Conservation (phyloP, 2,888 invertebrate species). For the Pseudeuparius sepicola region DNA sequence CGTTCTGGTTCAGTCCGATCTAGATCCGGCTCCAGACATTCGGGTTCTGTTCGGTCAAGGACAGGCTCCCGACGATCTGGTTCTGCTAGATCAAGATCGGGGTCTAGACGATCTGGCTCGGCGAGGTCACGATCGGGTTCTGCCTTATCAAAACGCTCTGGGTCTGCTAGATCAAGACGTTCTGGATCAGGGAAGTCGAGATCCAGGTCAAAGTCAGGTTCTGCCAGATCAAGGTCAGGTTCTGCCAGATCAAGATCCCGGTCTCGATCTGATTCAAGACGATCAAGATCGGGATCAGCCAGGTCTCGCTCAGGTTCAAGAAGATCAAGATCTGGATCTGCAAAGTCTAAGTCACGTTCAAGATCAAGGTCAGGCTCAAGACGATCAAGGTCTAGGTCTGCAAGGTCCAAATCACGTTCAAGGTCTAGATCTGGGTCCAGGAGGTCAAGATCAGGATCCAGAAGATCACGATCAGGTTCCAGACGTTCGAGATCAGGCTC, state of each 20-base stretch:
- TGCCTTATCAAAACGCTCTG: slow-evolving; percentile 18
- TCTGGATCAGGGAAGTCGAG: slow-evolving; percentile 22
- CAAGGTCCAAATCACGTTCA: slow-evolving; percentile 17
- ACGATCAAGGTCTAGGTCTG: slow-evolving; percentile 26
- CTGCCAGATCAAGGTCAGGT: slow-evolving; percentile 28
- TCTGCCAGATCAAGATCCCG: slow-evolving; percentile 26
- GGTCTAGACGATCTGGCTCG: slow-evolving; percentile 24
- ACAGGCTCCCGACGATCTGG: slow-evolving; percentile 12
- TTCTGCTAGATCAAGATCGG: slow-evolving; percentile 23
- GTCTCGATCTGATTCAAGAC: slow-evolving; percentile 24
- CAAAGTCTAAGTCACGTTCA: slow-evolving; percentile 23
- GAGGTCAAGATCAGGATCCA: slow-evolving; percentile 22
- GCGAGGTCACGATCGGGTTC: slow-evolving; percentile 16
- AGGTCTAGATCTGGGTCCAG: slow-evolving; percentile 33
- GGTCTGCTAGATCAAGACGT: slow-evolving; percentile 27
- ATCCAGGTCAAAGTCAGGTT: slow-evolving; percentile 20
- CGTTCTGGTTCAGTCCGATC: slow-evolving; percentile 31
- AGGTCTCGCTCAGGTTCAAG: slow-evolving; percentile 22
- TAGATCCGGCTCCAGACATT: slow-evolving; percentile 28
- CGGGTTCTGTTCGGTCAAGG: too few relatives aligned
- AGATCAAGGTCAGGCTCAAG: slow-evolving; percentile 32
- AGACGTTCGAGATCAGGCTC: slow-evolving; percentile 11
- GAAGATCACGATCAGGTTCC: slow-evolving; percentile 28
- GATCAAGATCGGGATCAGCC: slow-evolving; percentile 26
- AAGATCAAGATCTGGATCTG: slow-evolving; percentile 26